Evolutionary conservation across 2,888 invertebrate species (phyloP).

Genomic region (Chaetoderma sp.): DNA sequence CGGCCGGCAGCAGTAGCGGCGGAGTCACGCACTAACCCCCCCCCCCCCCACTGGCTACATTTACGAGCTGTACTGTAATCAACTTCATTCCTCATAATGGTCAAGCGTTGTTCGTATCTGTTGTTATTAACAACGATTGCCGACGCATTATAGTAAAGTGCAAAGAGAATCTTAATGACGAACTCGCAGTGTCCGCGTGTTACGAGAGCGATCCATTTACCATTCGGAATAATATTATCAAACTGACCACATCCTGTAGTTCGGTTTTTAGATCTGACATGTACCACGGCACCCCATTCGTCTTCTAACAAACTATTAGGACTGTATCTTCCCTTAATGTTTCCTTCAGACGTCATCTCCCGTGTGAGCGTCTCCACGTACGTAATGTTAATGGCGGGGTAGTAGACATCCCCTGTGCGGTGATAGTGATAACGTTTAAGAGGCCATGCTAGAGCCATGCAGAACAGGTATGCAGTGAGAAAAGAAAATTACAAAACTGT

Average conservation of each 20-base stretch:
- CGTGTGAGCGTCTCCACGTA: constrained; percentile 36
- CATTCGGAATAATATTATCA: constrained; percentile 60
- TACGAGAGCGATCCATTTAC: constrained; percentile 86
- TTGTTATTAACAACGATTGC: constrained; percentile 88
- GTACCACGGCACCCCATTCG: constrained; percentile 79
- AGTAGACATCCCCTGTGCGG: too few species aligned
- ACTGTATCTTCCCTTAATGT: constrained; percentile 73
- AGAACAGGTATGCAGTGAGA: too few species aligned
- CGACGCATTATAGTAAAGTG: constrained; percentile 79
- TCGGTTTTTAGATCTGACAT: constrained; percentile 72
- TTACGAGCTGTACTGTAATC: too few species aligned
- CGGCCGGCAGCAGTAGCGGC: too few species aligned
- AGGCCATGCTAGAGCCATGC: too few species aligned
- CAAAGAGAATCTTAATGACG: constrained; percentile 84
- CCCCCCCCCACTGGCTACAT: too few species aligned
- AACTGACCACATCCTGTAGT: constrained; percentile 60
- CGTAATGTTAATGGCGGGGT: constrained; percentile 20
- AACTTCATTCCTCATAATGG: constrained; percentile 81
- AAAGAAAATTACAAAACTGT: too few species aligned
- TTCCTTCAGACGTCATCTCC: constrained; percentile 48
- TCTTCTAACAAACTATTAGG: constrained; percentile 71
- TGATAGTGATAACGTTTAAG: too few species aligned
- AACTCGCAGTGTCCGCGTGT: constrained; percentile 84
- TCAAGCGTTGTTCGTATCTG: constrained; percentile 77
- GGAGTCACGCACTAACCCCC: too few species aligned